Conservation (phyloP, 2,113 vertebrate genomes). For the Apteryx owenii region DNA sequence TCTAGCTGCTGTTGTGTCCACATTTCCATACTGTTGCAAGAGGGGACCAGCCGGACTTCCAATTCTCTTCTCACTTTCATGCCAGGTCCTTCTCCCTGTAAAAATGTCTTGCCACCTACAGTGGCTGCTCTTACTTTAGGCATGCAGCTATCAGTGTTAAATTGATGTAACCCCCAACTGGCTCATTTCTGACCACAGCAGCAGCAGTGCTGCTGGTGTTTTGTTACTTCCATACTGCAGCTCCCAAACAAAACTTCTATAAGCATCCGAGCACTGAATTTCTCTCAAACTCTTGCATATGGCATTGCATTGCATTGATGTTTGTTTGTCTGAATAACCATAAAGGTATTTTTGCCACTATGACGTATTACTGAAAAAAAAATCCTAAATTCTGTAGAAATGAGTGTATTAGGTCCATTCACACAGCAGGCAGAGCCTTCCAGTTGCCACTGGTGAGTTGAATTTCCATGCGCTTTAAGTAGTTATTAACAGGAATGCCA, state of each 20-base stretch:
- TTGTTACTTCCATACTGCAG: background rate
- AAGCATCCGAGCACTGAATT: background rate
- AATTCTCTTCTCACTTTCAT: background rate
- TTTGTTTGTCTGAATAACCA: background rate
- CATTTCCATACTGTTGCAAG: background rate
- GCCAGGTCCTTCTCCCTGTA: background rate
- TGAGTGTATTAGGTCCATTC: background rate
- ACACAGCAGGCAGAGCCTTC: background rate
- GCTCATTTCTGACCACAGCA: background rate
- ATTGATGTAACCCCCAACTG: background rate
- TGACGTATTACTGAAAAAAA: background rate
- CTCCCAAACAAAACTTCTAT: background rate
- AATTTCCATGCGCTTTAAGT: background rate
- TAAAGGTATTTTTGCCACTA: background rate
- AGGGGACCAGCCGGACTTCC: background rate
- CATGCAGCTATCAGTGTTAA: background rate
- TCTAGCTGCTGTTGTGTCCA: slow-evolving; percentile 45
- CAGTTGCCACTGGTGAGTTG: background rate
- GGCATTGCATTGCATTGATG: background rate
- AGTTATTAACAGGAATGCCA: background rate
- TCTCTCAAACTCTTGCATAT: background rate
- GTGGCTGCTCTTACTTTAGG: background rate
- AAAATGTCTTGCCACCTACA: background rate
- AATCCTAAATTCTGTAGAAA: background rate
- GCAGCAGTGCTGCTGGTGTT: background rate